Conservation (phyloP, 2,888 invertebrate genomes). For the Actias luna region DNA sequence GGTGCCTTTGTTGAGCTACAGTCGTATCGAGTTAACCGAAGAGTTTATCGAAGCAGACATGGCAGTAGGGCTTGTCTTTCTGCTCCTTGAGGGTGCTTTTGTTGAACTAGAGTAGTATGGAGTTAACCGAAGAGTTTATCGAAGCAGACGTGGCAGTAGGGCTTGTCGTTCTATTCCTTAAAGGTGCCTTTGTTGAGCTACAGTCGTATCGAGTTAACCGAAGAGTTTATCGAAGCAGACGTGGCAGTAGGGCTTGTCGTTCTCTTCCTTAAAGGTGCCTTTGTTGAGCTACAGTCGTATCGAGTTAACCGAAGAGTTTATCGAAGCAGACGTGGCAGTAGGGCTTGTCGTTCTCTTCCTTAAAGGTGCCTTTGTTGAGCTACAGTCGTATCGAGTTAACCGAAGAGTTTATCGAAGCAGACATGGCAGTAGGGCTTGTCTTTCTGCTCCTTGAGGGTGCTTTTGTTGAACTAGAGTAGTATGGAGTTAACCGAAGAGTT, state of each 20-base stretch:
- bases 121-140: no score
- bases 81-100: slow-evolving; percentile 99
- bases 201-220: no score
- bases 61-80: slow-evolving; percentile 99
- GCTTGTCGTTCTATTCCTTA: slow-evolving; percentile 99
- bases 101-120: no score
- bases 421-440: slow-evolving; percentile 99
- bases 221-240: slow-evolving; percentile 97
- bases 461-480: slow-evolving; percentile 99
- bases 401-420: slow-evolving; percentile 98
- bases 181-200: slow-evolving; percentile 99
- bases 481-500: no score
- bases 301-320: no score
- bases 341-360: slow-evolving; percentile 99
- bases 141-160: slow-evolving; percentile 99
- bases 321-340: slow-evolving; percentile 99
- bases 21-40: no score
- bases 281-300: slow-evolving; percentile 99
- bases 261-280: slow-evolving; percentile 99
- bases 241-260: slow-evolving; percentile 99
- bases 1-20: slow-evolving; percentile 98
- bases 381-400: no score
- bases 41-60: slow-evolving; percentile 97
- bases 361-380: slow-evolving; percentile 99
- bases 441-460: slow-evolving; percentile 99